A percentile compares a stretch with the other conserved stretches of the same genome.
Conservation (phyloP, 1,140 invertebrate genomes). For the Pachypeltis micranthus region DNA sequence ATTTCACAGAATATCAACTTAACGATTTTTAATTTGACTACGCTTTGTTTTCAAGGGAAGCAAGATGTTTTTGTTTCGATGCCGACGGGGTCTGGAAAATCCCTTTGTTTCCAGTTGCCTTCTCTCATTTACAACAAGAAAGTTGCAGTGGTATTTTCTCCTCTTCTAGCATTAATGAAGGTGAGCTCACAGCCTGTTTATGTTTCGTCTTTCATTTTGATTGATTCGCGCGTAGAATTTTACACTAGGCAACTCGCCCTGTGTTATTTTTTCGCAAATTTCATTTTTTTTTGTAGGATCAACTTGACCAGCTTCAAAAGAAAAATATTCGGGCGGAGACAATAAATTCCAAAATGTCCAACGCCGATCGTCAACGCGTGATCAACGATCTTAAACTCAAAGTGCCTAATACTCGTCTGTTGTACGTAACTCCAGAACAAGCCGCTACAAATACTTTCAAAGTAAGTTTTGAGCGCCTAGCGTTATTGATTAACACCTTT, state of each 20-base stretch:
- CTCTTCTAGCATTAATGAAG: constrained; percentile 55
- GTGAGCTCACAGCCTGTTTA: constrained; percentile 26
- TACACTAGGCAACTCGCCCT: no score
- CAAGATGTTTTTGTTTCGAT: constrained; percentile 56
- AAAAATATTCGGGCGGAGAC: constrained; percentile 65
- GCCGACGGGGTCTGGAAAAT: constrained; percentile 62
- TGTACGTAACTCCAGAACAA: constrained; percentile 90
- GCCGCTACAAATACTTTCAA: constrained; percentile 65
- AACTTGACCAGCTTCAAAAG: constrained; percentile 42
- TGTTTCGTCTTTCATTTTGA: no score
- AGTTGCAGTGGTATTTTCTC: constrained; percentile 54
- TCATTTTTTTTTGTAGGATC: constrained; percentile 34
- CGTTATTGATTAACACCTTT: no score
- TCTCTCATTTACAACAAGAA: constrained; percentile 42
- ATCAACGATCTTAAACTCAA: constrained; percentile 57
- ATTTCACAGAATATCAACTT: no score
- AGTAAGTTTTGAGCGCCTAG: no score
- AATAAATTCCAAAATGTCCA: constrained; percentile 75
- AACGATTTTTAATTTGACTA: no score
- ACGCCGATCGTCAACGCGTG: constrained; percentile 58
- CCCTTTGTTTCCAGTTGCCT: constrained; percentile 58
- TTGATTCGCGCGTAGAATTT: no score
- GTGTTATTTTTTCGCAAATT: no score
- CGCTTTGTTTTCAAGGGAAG: constrained; percentile 35
- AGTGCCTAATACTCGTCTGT: constrained; percentile 58